These are phyloP conservation scores for Leuciscus idus DNA, from an alignment of 2,113 vertebrate species.

Conservation along the genomic window DNA sequence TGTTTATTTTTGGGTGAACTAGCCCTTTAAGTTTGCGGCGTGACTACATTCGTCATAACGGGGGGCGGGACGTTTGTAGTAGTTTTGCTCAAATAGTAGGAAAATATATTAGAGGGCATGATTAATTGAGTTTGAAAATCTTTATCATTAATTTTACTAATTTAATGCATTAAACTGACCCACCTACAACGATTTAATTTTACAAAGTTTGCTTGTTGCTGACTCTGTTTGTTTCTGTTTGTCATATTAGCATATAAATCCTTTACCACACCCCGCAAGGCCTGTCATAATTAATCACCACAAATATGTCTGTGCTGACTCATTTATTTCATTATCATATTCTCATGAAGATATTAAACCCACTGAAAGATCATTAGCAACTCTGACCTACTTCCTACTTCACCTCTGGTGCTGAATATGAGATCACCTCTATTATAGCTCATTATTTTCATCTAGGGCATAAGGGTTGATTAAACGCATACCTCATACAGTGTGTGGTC, in stretches of 20 bases:
- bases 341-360: conserved; percentile 54
- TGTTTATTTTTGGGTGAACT: no score
- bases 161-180: neutral
- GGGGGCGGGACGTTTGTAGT: no score
- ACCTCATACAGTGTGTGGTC: conserved; percentile 55
- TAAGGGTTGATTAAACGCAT: conserved; percentile 64
- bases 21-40: no score
- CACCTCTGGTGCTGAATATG: conserved; percentile 46
- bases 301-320: conserved; percentile 50
- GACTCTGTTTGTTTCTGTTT: neutral
- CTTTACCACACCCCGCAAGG: neutral
- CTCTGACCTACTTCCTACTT: conserved; percentile 50
- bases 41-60: no score
- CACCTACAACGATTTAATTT: neutral
- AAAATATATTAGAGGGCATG: neutral
- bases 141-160: neutral
- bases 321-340: conserved; percentile 55
- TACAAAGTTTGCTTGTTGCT: neutral
- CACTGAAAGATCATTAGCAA: conserved; percentile 54
- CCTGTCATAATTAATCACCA: conserved; percentile 51
- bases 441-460: conserved; percentile 64
- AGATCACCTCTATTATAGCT: conserved; percentile 63
- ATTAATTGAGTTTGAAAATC: neutral
- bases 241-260: conserved; percentile 12
- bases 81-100: neutral